Evolutionary conservation across 2,888 invertebrate genomes (phyloP).

Genomic region (Pterostichus niger): DNA sequence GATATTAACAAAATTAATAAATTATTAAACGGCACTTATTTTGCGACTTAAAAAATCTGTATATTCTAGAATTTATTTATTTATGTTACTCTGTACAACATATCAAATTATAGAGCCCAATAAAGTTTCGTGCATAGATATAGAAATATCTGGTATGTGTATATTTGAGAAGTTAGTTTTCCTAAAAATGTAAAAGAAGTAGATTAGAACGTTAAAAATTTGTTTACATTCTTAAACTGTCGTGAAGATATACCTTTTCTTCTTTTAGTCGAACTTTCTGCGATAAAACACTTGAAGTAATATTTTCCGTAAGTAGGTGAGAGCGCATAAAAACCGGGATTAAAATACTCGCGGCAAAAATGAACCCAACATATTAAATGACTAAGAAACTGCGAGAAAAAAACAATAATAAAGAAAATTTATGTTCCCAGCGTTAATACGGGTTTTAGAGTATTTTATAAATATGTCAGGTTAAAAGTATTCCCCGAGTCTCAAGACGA

Average conservation of each 20-base stretch:
- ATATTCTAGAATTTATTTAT: too few species aligned
- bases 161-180: too few species aligned
- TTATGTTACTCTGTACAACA: too few species aligned
- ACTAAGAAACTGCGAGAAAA: conserved; percentile 23
- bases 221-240: background rate
- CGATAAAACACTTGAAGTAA: conserved; percentile 24
- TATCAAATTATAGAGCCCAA: too few species aligned
- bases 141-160: too few species aligned
- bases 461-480: conserved; percentile 49
- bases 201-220: background rate
- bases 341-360: conserved; percentile 37
- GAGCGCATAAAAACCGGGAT: conserved; percentile 28
- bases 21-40: too few species aligned
- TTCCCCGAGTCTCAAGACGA: conserved; percentile 22
- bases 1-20: too few species aligned
- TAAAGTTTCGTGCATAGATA: too few species aligned
- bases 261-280: background rate
- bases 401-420: conserved; percentile 59
- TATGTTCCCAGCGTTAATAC: conserved; percentile 46
- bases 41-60: too few species aligned
- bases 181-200: too few species aligned
- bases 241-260: background rate
- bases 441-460: conserved; percentile 58
- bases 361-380: conserved; percentile 24
- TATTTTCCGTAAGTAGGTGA: conserved; percentile 22